Percentiles rank a stretch among this genome's conserved stretches.
phyloP scores from a whole-genome alignment of 2,113 vertebrate genomes.

The Patagioenas fasciata region DNA sequence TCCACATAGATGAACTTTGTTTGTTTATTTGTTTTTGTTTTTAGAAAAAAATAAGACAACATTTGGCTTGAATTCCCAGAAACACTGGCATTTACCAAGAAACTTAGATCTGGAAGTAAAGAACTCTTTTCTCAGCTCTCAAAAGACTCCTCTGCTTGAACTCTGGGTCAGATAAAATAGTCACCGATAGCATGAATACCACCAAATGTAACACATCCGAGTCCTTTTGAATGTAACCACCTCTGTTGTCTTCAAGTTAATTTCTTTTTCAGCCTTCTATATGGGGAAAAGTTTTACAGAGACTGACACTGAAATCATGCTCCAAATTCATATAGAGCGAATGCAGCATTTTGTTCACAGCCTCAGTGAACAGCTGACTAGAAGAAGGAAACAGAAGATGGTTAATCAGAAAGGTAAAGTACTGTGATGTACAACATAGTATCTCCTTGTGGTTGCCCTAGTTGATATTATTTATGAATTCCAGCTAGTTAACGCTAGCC shows the following conservation, averaged over 20 bases:
- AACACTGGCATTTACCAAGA: no score
- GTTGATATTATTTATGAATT: not conserved
- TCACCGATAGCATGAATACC: not conserved
- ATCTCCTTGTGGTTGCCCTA: not conserved
- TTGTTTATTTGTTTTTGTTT: no score
- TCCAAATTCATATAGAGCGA: not conserved
- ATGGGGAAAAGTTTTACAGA: not conserved
- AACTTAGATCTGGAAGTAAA: not conserved
- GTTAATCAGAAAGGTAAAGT: not conserved
- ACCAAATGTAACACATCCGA: not conserved
- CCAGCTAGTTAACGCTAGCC: not conserved
- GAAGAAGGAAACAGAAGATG: not conserved
- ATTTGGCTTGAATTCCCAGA: no score
- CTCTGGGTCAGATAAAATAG: not conserved
- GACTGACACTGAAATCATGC: not conserved
- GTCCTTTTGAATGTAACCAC: not conserved
- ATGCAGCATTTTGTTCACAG: not conserved
- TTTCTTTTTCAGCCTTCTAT: not conserved
- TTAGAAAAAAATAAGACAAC: no score
- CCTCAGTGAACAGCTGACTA: not conserved
- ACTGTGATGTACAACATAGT: not conserved
- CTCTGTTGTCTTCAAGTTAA: not conserved
- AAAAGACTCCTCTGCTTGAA: rapidly evolving
- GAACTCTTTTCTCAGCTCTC: not conserved
- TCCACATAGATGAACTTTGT: no score